Percentiles rank a stretch among this genome's conserved stretches.
These are phyloP conservation scores for Zonotrichia leucophrys DNA, from an alignment of 2,113 vertebrate genomes.

Conservation along the genomic window DNA sequence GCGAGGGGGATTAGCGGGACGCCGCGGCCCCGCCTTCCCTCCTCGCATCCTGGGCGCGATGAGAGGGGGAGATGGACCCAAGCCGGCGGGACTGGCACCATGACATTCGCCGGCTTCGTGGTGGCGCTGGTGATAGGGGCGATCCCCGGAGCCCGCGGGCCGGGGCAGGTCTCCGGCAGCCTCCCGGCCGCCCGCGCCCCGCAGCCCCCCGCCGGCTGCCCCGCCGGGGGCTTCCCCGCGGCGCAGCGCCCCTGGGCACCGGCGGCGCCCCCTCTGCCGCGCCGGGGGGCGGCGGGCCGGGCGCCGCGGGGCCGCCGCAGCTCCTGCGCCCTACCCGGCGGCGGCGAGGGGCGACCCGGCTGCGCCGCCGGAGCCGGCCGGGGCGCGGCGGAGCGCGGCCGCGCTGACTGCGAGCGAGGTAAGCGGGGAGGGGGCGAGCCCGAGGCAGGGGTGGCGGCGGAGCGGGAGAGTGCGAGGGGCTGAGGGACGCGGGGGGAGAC, in stretches of 20 bases:
- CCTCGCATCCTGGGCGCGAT: background rate
- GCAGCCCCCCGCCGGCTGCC: background rate
- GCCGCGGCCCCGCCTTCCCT: slow-evolving; percentile 65
- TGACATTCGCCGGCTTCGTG: slow-evolving; percentile 52
- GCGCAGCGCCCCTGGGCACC: no score
- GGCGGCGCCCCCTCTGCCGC: no score
- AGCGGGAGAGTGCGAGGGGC: background rate
- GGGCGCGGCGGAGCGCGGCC: slow-evolving; percentile 78
- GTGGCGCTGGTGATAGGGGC: slow-evolving; percentile 57
- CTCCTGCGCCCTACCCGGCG: no score
- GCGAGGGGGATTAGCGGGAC: slow-evolving; percentile 33
- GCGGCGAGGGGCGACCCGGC: no score
- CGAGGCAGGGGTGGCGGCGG: background rate
- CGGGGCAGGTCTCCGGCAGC: background rate
- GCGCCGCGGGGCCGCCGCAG: no score
- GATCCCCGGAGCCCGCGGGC: slow-evolving; percentile 8
- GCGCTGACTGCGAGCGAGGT: slow-evolving; percentile 87
- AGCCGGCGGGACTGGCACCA: slow-evolving; percentile 60
- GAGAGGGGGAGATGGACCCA: slow-evolving; percentile 60
- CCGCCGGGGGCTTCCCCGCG: background rate
- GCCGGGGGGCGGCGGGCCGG: no score
- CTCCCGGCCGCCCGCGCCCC: background rate
- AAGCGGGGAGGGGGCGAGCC: slow-evolving; percentile 33
- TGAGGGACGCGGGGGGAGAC: no score
- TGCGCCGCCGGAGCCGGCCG: background rate